A percentile compares a stretch with the other conserved stretches of the same genome.
Evolutionary conservation across 2,888 invertebrate species (phyloP).

Genomic region (Hydriomena furcata): DNA sequence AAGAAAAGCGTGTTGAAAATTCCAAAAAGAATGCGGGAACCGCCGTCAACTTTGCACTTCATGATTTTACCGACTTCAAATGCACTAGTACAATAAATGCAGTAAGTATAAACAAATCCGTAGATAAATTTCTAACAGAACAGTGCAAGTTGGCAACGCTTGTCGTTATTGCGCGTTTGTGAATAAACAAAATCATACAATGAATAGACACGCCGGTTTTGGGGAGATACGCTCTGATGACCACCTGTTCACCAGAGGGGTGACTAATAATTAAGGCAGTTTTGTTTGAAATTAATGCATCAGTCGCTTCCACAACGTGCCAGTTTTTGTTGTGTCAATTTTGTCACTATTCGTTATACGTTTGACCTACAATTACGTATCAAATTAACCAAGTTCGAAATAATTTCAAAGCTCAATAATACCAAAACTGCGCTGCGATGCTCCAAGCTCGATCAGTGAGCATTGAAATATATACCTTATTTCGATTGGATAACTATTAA

Average conservation of each 20-base stretch:
- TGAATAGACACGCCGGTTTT: slow-evolving; percentile 80
- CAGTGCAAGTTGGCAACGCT: slow-evolving; percentile 38
- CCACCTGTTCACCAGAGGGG: slow-evolving; percentile 67
- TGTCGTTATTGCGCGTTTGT: slow-evolving; percentile 55
- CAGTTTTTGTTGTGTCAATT: slow-evolving; percentile 9
- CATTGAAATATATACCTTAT: too few relatives aligned
- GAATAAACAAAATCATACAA: slow-evolving; percentile 64
- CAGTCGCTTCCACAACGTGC: slow-evolving; percentile 47
- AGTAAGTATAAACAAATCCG: background rate
- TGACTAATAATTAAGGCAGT: slow-evolving; percentile 82
- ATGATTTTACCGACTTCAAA: slow-evolving; percentile 37
- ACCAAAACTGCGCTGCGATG: too few relatives aligned
- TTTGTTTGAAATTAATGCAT: slow-evolving; percentile 76
- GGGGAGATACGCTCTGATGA: slow-evolving; percentile 81
- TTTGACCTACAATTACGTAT: slow-evolving; percentile 7
- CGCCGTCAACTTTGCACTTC: slow-evolving; percentile 73
- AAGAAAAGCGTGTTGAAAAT: slow-evolving; percentile 86
- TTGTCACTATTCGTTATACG: slow-evolving; percentile 3
- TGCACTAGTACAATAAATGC: slow-evolving; percentile 1
- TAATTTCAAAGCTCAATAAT: too few relatives aligned
- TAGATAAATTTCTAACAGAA: background rate
- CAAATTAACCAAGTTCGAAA: background rate
- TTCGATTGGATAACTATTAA: too few relatives aligned
- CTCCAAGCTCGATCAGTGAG: too few relatives aligned
- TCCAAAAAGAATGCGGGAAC: slow-evolving; percentile 86